Evolutionary conservation across 2,797 vertebrate genomes (phyloP), one percentile per base, ranked within the genome.

Genomic region (Hafferia zeledoni): DNA sequence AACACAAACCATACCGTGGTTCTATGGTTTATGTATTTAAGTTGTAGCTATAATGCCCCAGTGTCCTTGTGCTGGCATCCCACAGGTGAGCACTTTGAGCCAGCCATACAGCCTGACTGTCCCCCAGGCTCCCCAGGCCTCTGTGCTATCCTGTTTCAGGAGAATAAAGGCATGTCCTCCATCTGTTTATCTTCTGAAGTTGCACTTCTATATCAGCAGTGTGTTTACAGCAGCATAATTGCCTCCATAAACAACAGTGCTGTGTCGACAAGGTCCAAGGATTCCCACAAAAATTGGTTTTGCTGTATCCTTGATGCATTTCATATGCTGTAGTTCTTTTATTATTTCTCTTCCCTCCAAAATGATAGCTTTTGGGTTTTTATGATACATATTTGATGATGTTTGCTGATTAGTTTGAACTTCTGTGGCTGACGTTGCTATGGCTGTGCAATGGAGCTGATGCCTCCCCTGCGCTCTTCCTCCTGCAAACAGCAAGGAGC

Each of bases 31-130:
- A 7, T 12, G 12, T 8, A 44, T 8, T 14, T 5, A 18, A 44
- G 37, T 7, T 1, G 2, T 3, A n/a, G 16, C 3, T 16, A 3
- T 2, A 22, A 16, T 22, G 18, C 4, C 28, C 4, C 1, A 0
- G 6, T 27, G 35, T 61, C 35, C 16, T 37, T 61, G 3, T 20
- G 4, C 7, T 47, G n/a, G 1, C 17, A 64, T 6, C 23, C 43
- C 47, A 28, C 30, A 53, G 7, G 19, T 50, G 39, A 9, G 8
- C 4, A 1, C 0, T 0, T 3, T 37, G 44, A 41, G 35, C n/a
- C 68, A 69, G 14, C 6, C 89, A 10, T 35, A 30, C 2, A 2
- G 22, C 17, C 30, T 1, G 4, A 9, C 55, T 52, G 20, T 31
- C 20, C 60, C 1, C 0, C 13, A 74, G 63, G 12, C 31, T 79